phyloP scores from a whole-genome alignment of 2,113 vertebrate species.

The Calyptomena viridis region DNA sequence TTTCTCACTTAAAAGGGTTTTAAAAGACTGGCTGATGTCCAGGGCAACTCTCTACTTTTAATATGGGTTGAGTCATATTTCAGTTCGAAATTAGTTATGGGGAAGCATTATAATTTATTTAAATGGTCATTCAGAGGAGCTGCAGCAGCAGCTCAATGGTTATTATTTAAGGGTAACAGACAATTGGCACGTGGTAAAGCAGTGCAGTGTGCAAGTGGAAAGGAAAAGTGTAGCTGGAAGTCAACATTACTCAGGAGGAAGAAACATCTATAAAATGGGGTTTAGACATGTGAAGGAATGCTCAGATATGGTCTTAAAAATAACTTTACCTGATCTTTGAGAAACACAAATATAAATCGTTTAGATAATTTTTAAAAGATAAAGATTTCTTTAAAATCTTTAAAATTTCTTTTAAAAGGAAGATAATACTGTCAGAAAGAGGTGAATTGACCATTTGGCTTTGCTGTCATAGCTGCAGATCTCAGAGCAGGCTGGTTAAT shows the following conservation, averaged over 20 bases:
- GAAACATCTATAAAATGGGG: neutral
- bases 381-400: too few relatives aligned
- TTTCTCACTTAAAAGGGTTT: conserved; percentile 59
- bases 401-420: too few relatives aligned
- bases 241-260: neutral
- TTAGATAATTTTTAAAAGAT: neutral
- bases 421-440: neutral
- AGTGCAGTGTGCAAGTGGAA: neutral
- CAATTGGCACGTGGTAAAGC: conserved; percentile 38
- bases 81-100: conserved; percentile 66
- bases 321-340: neutral
- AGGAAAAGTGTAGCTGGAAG: neutral
- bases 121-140: conserved; percentile 53
- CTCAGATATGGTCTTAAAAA: neutral
- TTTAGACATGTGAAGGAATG: neutral
- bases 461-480: neutral
- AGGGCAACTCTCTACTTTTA: conserved; percentile 52
- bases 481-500: neutral
- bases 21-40: conserved; percentile 39
- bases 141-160: neutral
- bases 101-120: conserved; percentile 60
- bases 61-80: conserved; percentile 51
- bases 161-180: neutral
- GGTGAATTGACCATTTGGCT: neutral
- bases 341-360: neutral